Conservation (phyloP, 2,113 vertebrate species). For the Columba janthina region DNA sequence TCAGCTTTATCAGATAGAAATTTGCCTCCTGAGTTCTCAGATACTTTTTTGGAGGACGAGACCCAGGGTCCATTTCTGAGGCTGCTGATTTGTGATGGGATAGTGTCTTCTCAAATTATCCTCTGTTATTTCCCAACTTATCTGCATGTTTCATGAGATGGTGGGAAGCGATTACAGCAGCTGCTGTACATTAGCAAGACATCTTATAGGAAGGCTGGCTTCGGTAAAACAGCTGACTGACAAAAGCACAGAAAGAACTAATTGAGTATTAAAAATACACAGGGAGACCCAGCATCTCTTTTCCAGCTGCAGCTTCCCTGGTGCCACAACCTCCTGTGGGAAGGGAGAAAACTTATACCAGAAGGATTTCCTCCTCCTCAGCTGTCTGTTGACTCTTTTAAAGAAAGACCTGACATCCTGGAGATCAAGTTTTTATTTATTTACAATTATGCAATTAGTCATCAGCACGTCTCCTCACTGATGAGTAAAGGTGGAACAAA, state of each 20-base stretch:
- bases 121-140: conserved; percentile 17
- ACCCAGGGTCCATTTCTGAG: neutral
- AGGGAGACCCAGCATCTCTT: neutral
- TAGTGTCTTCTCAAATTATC: conserved; percentile 36
- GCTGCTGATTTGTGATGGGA: neutral
- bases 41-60: conserved; percentile 36
- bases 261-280: conserved; percentile 11
- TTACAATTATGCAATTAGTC: neutral
- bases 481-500: conserved; percentile 8
- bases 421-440: conserved; percentile 40
- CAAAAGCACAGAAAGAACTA: conserved; percentile 13
- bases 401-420: neutral
- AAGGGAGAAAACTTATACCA: conserved; percentile 29
- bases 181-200: conserved; percentile 59
- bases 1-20: conserved; percentile 35
- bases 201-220: conserved; percentile 44
- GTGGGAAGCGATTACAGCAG: conserved; percentile 41
- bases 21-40: neutral
- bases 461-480: neutral
- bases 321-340: neutral
- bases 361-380: conserved; percentile 45
- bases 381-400: neutral
- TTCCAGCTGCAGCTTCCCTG: conserved; percentile 54
- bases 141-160: conserved; percentile 8
- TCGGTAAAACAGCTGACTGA: conserved; percentile 51